Evolutionary conservation across 2,888 invertebrate species (phyloP), one percentile per base, ranked within the genome.

Genomic region (Megalurothrips usitatus): DNA sequence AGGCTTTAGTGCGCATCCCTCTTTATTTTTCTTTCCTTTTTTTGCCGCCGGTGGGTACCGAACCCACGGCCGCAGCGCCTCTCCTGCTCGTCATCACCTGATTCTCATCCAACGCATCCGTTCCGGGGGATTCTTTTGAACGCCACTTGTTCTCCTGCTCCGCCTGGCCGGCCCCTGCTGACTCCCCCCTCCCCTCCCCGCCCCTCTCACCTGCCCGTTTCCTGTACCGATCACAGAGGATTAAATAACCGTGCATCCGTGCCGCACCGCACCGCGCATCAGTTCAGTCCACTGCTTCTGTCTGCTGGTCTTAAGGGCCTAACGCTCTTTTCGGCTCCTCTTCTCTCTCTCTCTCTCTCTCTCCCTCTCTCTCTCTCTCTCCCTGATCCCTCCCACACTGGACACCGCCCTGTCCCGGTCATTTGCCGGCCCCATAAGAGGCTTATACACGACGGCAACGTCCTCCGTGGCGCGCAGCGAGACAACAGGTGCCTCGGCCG

Each of bases 221-320:
- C 68, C 68, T 75, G 58, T 58, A 58, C 58, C 58, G 58, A 58
- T 58, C 58, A 14, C 58, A 58, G 68, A 75, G 68, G 68, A 75
- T 75, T 75, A 75, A 75, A 75, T 75, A 75, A 75, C 68, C 68
- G 26, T 75, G 68, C 68, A 75, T 75, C 68, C 68, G 68, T 75
- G 12, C 68, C 68, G 68, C 68, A 23, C 26, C 68, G 68, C 68
- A 12, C 23, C 26, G 58, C 0, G 19, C 58, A 43, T 43, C 34
- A 43, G 58, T 58, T 19, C 58, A 58, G 58, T 58, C 58, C 58
- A 58, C 19, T 17, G 58, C 58, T 58, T 19, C 58, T 58, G 58
- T 58, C 58, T 58, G 58, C 58, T 17, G 19, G 58, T 19, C 58
- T 17, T 12, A 19, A 14, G 11, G 58, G 58, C 19, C 58, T 58